Conservation (phyloP, 1,140 invertebrate genomes). For the Papilio polytes region DNA sequence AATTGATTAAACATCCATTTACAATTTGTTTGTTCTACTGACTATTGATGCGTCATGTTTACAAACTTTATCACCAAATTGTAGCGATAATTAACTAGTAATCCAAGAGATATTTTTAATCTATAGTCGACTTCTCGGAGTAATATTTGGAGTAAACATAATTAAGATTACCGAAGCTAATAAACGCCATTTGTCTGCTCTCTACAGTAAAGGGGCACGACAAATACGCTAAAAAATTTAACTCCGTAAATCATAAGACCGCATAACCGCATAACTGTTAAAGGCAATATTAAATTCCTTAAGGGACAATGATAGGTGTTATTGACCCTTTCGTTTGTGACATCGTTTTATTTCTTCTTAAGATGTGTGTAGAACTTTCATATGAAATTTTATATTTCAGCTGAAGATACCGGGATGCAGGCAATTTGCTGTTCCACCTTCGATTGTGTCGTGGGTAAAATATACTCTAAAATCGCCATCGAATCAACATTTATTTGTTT, state of each 20-base stretch:
- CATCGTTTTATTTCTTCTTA: too few relatives aligned
- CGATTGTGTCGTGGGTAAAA: background rate
- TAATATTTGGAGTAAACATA: background rate
- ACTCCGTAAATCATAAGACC: background rate
- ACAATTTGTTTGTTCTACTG: background rate
- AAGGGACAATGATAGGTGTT: background rate
- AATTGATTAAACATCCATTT: background rate
- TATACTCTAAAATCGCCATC: background rate
- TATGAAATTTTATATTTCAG: background rate
- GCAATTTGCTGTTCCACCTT: background rate
- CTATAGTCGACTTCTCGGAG: background rate
- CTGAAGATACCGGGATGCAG: background rate
- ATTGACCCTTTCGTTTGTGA: background rate
- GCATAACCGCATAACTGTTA: background rate
- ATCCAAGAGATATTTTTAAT: background rate
- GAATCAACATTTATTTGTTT: too few relatives aligned
- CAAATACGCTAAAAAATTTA: background rate
- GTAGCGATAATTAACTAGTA: background rate
- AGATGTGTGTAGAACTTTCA: background rate
- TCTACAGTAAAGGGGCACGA: background rate
- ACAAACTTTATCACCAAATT: background rate
- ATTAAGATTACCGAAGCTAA: background rate
- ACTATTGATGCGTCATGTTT: background rate
- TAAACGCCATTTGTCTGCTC: background rate
- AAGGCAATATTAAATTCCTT: conserved; percentile 21